These are phyloP conservation scores for Rhodophaea formosa DNA, from an alignment of 2,888 invertebrate genomes.

Conservation along the genomic window DNA sequence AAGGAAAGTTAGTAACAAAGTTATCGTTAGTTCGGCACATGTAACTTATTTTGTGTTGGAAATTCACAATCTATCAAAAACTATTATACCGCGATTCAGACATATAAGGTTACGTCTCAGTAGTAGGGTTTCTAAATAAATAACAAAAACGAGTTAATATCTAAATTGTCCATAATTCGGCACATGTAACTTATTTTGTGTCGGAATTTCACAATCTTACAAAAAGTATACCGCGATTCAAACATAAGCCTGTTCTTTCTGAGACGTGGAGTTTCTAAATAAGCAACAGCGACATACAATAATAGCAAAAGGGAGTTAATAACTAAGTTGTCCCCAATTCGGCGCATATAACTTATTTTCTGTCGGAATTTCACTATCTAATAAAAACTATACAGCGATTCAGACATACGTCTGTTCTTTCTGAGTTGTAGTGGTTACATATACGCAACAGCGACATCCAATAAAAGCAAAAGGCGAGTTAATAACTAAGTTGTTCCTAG, in stretches of 20 bases:
- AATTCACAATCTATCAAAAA: conserved; percentile 1
- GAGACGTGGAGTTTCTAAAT: no score
- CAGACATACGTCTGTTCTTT: no score
- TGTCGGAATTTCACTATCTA: conserved; percentile 4
- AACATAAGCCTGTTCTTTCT: no score
- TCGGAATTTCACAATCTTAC: neutral
- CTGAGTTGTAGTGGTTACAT: no score
- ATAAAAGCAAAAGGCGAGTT: neutral
- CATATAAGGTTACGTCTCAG: no score
- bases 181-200: conserved; percentile 8
- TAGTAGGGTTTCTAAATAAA: no score
- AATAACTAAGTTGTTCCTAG: conserved; percentile 6
- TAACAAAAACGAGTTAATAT: neutral
- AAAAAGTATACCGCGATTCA: no score
- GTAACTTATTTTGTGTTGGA: conserved; percentile 9
- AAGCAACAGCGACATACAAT: neutral
- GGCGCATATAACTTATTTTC: conserved; percentile 5
- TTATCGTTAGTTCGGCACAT: conserved; percentile 4
- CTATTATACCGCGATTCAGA: no score
- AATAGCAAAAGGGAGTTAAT: conserved; percentile 1
- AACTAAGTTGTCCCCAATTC: conserved; percentile 8
- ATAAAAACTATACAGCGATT: no score
- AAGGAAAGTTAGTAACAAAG: conserved; percentile 5
- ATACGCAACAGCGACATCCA: neutral
- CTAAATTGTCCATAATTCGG: conserved; percentile 2